Percentiles rank a stretch among this genome's conserved stretches.
These are phyloP conservation scores for Riptortus pedestris DNA, from an alignment of 1,140 invertebrate genomes.

Conservation along the genomic window DNA sequence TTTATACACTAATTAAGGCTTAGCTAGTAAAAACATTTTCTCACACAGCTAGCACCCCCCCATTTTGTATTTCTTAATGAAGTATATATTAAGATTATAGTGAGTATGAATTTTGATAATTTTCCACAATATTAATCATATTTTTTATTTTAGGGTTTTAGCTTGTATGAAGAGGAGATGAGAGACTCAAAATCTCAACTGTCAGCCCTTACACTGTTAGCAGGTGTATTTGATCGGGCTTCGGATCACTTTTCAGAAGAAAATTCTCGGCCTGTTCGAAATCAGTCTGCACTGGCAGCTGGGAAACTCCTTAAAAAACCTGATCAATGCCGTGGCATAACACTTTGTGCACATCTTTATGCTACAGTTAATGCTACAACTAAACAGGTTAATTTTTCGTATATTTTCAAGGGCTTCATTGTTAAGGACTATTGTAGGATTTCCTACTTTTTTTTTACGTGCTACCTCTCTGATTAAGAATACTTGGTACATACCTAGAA, in stretches of 20 bases:
- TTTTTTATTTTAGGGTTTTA: slow-evolving; percentile 66
- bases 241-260: slow-evolving; percentile 77
- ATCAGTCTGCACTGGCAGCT: slow-evolving; percentile 86
- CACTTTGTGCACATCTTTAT: slow-evolving; percentile 85
- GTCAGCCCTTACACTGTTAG: slow-evolving; percentile 88
- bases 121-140: too few species aligned
- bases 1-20: too few species aligned
- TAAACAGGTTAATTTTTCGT: not conserved
- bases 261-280: slow-evolving; percentile 91
- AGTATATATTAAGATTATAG: too few species aligned
- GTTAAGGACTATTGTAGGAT: too few species aligned
- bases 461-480: too few species aligned
- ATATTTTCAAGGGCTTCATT: too few species aligned
- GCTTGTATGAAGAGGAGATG: slow-evolving; percentile 97
- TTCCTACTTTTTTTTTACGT: too few species aligned
- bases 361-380: not conserved
- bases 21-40: too few species aligned
- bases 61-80: too few species aligned
- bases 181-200: slow-evolving; percentile 94
- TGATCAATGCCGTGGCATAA: slow-evolving; percentile 88
- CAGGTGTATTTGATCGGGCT: slow-evolving; percentile 91
- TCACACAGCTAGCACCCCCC: too few species aligned
- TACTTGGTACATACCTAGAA: too few species aligned
- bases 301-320: slow-evolving; percentile 95
- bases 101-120: too few species aligned